phyloP scores from a whole-genome alignment of 2,113 vertebrate species.

The Raja brachyura region DNA sequence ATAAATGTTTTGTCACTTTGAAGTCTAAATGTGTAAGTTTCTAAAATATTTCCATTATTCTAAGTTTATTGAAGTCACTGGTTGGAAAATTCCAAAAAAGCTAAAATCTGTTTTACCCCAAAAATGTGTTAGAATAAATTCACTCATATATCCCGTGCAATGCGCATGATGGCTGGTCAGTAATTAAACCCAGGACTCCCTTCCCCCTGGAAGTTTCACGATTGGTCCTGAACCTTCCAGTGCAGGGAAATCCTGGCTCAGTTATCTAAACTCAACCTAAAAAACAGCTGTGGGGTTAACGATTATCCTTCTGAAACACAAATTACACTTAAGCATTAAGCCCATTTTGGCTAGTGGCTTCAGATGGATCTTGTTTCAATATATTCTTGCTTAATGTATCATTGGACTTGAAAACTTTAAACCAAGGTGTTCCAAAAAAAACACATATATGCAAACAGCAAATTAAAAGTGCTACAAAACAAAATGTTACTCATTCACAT shows the following conservation, averaged over 20 bases:
- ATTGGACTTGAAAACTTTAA: not conserved
- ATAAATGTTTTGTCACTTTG: conserved; percentile 33
- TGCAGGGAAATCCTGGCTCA: not conserved
- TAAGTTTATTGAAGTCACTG: not conserved
- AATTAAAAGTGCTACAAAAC: too few species aligned
- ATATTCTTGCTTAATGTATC: not conserved
- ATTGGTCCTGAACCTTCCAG: too few species aligned
- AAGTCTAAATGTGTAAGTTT: conserved; percentile 18
- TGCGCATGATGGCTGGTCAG: not conserved
- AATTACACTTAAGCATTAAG: not conserved
- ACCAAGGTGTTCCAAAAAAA: too few species aligned
- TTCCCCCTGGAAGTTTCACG: not conserved
- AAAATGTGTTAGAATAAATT: not conserved
- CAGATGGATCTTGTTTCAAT: not conserved
- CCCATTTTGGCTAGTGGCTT: not conserved
- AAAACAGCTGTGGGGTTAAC: not conserved
- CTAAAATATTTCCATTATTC: not conserved
- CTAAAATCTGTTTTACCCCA: not conserved
- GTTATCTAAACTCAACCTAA: not conserved
- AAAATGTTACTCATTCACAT: too few species aligned
- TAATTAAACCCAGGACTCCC: not conserved
- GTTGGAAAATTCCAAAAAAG: not conserved
- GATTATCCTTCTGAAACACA: not conserved
- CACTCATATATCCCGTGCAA: not conserved
- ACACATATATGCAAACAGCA: too few species aligned